Evolutionary conservation across 2,888 invertebrate genomes (phyloP), one percentile per base, ranked within the genome.

Genomic region (Coremacera marginata): DNA sequence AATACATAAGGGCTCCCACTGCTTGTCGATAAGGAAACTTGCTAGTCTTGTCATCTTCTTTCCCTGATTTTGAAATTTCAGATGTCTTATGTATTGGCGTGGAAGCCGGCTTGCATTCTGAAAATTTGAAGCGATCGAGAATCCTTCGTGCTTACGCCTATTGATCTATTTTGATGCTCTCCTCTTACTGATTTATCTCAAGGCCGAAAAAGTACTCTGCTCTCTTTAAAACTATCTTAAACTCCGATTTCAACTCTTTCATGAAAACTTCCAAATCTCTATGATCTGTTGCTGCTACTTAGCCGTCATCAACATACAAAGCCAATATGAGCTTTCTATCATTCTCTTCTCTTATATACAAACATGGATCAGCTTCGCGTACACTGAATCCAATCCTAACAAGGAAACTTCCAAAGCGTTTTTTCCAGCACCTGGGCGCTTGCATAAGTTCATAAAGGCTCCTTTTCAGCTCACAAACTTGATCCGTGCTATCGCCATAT

Each of bases 171-270:
- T 70, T 70, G 25, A 77, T n/a, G n/a, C n/a, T n/a, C n/a, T n/a
- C n/a, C n/a, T n/a, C n/a, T n/a, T n/a, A n/a, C n/a, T n/a, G n/a
- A n/a, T n/a, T n/a, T n/a, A 82, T 80, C 76, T 80, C 77, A 22
- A 80, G 49, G 52, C 79, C 81, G 11, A 81, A 72, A 85, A 52
- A 88, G 81, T 31, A 86, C 84, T 37, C 86, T 83, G 27, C 89
- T 85, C 82, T 91, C 88, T 1, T 88, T 88, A 63, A 77, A 34
- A 76, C 67, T 34, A 78, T 78, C 51, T 81, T 78, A 55, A 79
- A 22, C 87, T 84, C 51, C 91, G 92, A 84, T 91, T 72, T 77
- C 55, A 76, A 60, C 22, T 79, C 76, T 8, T 75, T 37, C 14
- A 79, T n/a, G 52, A 80, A 82, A 60, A 7, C 68, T 51, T 57